phyloP scores from a whole-genome alignment of 2,113 vertebrate species.

The Pampusana beccarii region DNA sequence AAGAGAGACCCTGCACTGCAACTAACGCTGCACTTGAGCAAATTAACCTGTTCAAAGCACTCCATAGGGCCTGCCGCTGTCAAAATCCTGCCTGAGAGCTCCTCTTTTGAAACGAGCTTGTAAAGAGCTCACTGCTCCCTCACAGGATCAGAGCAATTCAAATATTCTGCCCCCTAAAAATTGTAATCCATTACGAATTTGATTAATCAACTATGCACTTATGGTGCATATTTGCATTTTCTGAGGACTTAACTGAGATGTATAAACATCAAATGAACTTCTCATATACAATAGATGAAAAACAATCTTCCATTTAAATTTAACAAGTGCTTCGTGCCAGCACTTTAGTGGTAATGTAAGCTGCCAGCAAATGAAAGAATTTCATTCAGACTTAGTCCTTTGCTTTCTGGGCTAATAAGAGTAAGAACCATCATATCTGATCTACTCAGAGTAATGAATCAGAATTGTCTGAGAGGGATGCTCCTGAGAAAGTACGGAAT shows the following conservation, averaged over 20 bases:
- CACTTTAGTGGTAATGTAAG: background rate
- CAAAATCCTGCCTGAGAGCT: background rate
- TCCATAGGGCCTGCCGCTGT: fast-evolving
- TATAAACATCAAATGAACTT: background rate
- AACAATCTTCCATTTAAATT: background rate
- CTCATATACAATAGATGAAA: background rate
- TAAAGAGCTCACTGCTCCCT: background rate
- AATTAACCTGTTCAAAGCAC: background rate
- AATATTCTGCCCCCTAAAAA: background rate
- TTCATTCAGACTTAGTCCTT: background rate
- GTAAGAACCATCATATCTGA: background rate
- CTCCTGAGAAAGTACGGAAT: fast-evolving
- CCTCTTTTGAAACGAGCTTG: background rate
- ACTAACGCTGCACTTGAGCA: background rate
- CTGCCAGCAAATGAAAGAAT: background rate
- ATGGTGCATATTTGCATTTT: background rate
- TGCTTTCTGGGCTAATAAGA: background rate
- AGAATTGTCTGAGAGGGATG: background rate
- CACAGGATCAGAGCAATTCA: background rate
- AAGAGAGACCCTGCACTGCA: background rate
- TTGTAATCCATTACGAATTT: background rate
- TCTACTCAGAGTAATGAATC: background rate
- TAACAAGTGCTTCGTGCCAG: background rate
- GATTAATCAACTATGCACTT: background rate
- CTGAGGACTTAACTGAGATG: background rate